phyloP scores from a whole-genome alignment of 2,113 vertebrate species.

The Isurus oxyrinchus region DNA sequence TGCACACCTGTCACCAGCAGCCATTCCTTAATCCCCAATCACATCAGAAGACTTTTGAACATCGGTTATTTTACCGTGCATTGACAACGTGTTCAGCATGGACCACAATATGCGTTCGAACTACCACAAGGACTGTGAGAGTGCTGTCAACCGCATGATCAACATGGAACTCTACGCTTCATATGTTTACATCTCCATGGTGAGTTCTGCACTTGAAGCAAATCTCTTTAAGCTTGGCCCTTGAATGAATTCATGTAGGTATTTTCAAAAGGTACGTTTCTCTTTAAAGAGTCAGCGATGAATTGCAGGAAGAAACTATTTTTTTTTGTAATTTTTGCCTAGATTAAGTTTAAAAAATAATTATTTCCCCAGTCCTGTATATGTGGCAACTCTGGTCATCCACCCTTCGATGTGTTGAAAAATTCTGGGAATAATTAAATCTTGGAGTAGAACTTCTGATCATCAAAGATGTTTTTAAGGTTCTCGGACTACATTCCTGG shows the following conservation, averaged over 20 bases:
- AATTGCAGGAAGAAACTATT: not conserved
- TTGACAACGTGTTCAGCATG: slow-evolving; percentile 31
- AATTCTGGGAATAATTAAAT: not conserved
- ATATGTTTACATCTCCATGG: slow-evolving; percentile 46
- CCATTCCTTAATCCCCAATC: not conserved
- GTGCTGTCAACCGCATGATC: slow-evolving; percentile 41
- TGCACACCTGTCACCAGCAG: not conserved
- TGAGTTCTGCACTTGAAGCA: slow-evolving; percentile 28
- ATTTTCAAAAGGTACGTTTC: not conserved
- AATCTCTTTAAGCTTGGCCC: not conserved
- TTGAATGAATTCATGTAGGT: not conserved
- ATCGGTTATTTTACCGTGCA: not conserved
- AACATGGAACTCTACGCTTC: slow-evolving; percentile 43
- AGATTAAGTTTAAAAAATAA: not conserved
- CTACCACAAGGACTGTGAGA: slow-evolving; percentile 43
- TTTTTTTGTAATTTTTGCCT: not conserved
- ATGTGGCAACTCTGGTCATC: not conserved
- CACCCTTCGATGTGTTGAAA: not conserved
- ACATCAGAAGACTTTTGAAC: not conserved
- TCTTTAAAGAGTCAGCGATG: not conserved
- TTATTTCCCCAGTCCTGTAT: not conserved
- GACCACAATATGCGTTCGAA: slow-evolving; percentile 43
- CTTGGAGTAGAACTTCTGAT: not conserved
- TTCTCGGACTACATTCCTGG: not conserved
- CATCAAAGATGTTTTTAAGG: not conserved